These are phyloP conservation scores for Chondrilla cf. caribensis DNA, from an alignment of 37 sponge, comb jelly and placozoan species.

Conservation along the genomic window DNA sequence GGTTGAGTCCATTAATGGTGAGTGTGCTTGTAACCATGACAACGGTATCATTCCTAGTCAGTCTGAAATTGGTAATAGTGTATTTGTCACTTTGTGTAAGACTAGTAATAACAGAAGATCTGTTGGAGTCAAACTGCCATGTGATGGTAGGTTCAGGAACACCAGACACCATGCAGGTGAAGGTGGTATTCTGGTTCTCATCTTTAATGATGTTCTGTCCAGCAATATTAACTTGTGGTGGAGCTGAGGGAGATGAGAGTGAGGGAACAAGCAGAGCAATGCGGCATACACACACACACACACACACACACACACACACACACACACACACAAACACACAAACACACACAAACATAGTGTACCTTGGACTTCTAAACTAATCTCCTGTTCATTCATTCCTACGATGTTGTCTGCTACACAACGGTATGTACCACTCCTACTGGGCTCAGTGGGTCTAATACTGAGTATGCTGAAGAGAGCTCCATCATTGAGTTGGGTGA, in stretches of 20 bases:
- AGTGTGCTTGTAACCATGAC: constrained; percentile 28
- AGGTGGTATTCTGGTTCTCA: background rate
- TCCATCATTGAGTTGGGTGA: background rate
- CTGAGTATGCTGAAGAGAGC: background rate
- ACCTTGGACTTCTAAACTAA: background rate
- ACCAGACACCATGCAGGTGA: background rate
- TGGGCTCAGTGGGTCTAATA: background rate
- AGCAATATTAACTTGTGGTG: background rate
- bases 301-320: no score
- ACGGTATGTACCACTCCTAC: background rate
- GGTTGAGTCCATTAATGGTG: constrained; percentile 19
- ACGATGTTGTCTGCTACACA: constrained; percentile 10
- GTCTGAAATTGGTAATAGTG: background rate
- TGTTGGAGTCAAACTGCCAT: background rate
- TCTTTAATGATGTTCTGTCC: background rate
- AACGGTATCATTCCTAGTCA: background rate
- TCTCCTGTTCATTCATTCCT: background rate
- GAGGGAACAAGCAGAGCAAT: no score
- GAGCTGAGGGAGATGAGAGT: background rate
- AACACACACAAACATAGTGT: background rate
- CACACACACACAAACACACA: no score
- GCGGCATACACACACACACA: no score
- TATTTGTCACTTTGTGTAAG: background rate
- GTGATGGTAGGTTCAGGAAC: constrained; percentile 1
- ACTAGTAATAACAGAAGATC: background rate